Percentiles rank a stretch among this genome's conserved stretches.
Conservation (phyloP, 2,797 vertebrate genomes). For the Manis crassicaudata region DNA sequence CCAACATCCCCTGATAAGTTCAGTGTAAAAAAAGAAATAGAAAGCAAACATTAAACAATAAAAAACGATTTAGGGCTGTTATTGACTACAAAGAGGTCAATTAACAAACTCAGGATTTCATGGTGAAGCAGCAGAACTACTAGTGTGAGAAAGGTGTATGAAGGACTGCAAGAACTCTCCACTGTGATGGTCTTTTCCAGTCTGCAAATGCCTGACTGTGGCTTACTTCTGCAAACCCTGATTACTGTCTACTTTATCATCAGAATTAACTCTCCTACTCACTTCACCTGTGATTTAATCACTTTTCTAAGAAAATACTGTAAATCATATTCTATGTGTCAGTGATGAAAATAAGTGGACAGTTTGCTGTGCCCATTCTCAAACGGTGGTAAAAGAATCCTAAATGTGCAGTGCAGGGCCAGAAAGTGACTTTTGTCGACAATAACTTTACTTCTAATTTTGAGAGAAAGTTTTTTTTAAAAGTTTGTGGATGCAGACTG, state of each 20-base stretch:
- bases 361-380: neutral
- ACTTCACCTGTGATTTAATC: neutral
- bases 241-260: neutral
- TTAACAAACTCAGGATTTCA: neutral
- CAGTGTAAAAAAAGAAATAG: neutral
- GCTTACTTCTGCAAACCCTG: neutral
- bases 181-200: neutral
- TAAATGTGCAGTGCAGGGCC: neutral
- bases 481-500: neutral
- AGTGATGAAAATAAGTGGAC: neutral
- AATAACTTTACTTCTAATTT: neutral
- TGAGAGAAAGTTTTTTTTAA: constrained; percentile 10
- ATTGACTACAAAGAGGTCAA: neutral
- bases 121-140: neutral
- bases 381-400: neutral
- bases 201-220: neutral
- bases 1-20: neutral
- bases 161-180: neutral
- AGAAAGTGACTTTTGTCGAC: neutral
- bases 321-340: neutral
- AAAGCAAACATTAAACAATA: neutral
- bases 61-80: neutral
- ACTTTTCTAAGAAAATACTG: neutral
- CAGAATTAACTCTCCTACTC: neutral
- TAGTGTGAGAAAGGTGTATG: neutral